A percentile compares a stretch with the other conserved stretches of the same genome.
These are phyloP conservation scores for Saguinus imperator DNA, from an alignment of 2,113 vertebrate species.

Conservation along the genomic window DNA sequence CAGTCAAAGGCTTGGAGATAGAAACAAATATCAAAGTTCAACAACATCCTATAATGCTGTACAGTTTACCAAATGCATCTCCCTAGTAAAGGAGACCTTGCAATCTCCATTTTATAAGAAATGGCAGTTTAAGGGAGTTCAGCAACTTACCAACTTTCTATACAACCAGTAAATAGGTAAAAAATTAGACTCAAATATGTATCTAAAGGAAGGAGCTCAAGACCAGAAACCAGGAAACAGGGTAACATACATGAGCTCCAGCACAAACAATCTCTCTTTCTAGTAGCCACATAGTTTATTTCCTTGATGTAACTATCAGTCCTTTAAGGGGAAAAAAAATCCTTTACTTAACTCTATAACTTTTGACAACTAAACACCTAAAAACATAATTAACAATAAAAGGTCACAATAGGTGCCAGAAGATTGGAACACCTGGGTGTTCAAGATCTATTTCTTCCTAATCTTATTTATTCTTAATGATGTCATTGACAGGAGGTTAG, in stretches of 20 bases:
- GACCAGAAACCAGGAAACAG: neutral
- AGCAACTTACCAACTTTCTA: neutral
- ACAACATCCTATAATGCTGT: neutral
- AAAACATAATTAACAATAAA: conserved; percentile 21
- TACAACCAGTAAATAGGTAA: neutral
- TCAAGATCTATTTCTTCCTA: neutral
- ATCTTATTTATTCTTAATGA: neutral
- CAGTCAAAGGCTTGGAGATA: neutral
- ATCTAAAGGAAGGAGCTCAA: neutral
- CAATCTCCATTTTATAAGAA: neutral
- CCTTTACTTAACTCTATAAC: neutral
- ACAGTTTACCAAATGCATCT: neutral
- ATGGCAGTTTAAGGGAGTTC: neutral
- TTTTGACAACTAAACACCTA: neutral
- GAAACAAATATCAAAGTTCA: neutral
- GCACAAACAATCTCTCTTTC: neutral
- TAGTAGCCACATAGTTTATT: neutral
- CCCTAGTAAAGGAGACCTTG: neutral
- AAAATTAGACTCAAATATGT: neutral
- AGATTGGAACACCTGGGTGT: neutral
- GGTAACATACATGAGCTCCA: neutral
- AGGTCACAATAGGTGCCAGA: neutral
- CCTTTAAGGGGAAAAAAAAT: neutral
- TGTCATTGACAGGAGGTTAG: neutral
- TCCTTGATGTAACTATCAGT: neutral